Percentiles rank a stretch among this genome's conserved stretches.
These are phyloP conservation scores for Coleophora deauratella DNA, from an alignment of 2,888 invertebrate genomes.

Conservation along the genomic window DNA sequence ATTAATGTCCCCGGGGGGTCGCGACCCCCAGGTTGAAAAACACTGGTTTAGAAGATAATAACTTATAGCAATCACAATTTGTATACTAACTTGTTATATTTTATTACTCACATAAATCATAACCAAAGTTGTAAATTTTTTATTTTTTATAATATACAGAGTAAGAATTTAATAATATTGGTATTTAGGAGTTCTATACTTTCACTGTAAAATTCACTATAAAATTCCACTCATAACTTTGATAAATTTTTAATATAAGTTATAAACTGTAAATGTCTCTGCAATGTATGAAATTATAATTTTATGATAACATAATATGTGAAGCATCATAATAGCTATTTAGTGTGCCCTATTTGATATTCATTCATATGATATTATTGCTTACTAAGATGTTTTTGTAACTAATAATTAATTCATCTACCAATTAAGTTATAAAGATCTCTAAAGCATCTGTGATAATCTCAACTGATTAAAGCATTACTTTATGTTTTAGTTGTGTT, in stretches of 20 bases:
- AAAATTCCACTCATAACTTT: not conserved
- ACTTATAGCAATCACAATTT: too few relatives aligned
- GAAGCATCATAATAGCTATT: constrained; percentile 30
- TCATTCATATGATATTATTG: constrained; percentile 28
- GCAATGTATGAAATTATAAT: too few relatives aligned
- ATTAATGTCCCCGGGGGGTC: too few relatives aligned
- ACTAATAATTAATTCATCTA: constrained; percentile 43
- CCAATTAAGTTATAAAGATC: constrained; percentile 66
- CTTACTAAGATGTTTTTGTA: constrained; percentile 25
- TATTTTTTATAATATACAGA: too few relatives aligned
- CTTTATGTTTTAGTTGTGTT: constrained; percentile 59
- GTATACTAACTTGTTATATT: too few relatives aligned
- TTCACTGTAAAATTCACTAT: too few relatives aligned
- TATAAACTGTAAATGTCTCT: not conserved
- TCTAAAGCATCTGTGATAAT: constrained; percentile 72
- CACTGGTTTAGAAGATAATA: too few relatives aligned
- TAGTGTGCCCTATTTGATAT: constrained; percentile 15
- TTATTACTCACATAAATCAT: too few relatives aligned
- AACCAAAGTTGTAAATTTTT: too few relatives aligned
- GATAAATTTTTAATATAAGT: not conserved
- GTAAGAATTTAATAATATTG: too few relatives aligned
- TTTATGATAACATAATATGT: constrained; percentile 28
- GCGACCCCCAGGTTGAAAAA: too few relatives aligned
- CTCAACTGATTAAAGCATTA: constrained; percentile 62
- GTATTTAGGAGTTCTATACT: too few relatives aligned